Evolutionary conservation across 2,797 vertebrate genomes (phyloP), one percentile per base, ranked within the genome.

Genomic region (Alca torda): DNA sequence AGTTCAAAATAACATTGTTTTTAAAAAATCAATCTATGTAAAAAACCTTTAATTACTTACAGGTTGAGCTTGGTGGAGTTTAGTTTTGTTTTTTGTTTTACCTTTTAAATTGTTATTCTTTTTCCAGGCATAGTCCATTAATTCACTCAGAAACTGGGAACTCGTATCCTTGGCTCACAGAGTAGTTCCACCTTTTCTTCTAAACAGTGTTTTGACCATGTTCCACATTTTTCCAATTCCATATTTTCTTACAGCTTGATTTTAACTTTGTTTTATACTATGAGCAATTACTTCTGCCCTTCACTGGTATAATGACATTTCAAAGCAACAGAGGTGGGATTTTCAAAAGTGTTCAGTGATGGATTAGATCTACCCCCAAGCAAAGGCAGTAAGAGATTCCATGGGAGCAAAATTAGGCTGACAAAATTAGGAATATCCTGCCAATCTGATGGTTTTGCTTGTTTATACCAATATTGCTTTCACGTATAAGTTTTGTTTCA

Each of bases 1-100:
- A 83, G 41, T 88, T 93, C 67, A 93, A 84, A 96, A 87, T 69
- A 73, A 72, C 21, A 61, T 84, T 73, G 41, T 84, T 89, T 89
- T n/a, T 72, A 94, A 70, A 20, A 95, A 96, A 94, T 85, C 37
- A 72, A n/a, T 68, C 33, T 70, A n/a, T 30, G 19, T 51, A 69
- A 30, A 68, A 92, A 89, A 86, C 30, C 82, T 91, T 48, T 81
- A 92, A 95, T 93, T 88, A 69, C 15, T 51, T 95, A 46, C 20
- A 80, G 25, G 20, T 54, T 77, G 28, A 59, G 30, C 86, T 95
- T 51, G 25, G 15, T 73, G 15, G 24, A 60, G 56, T 85, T 87
- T 60, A 60, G 13, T 16, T 82, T 70, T 13, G 10, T 0, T 7
- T 56, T 59, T 51, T n/a, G 6, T 14, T 72, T 48, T 39, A 3